Percentiles rank a stretch among this genome's conserved stretches.
phyloP scores from a whole-genome alignment of 2,888 invertebrate genomes.

The Caenorhabditis imperialis region DNA sequence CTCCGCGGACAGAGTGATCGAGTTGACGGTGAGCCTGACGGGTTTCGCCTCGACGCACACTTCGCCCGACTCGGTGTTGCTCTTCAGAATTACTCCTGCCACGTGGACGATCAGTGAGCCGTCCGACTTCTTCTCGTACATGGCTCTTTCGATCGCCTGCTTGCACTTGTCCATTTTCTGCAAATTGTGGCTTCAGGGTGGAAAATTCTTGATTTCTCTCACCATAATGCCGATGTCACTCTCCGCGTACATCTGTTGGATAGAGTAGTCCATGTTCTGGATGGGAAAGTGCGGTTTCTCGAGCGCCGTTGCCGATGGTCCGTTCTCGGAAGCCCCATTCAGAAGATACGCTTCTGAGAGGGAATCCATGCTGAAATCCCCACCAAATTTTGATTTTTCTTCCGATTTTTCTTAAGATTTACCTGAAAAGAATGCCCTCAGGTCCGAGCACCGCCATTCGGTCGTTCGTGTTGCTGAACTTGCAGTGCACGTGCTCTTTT shows the following conservation, averaged over 20 bases:
- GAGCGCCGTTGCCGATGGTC: conserved; percentile 78
- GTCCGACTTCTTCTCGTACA: conserved; percentile 76
- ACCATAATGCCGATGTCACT: conserved; percentile 56
- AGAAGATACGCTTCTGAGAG: conserved; percentile 69
- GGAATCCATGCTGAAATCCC: conserved; percentile 60
- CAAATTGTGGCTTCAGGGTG: too few relatives aligned
- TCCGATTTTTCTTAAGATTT: too few relatives aligned
- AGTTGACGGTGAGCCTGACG: conserved; percentile 78
- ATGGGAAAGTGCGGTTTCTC: conserved; percentile 78
- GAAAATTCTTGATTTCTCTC: neutral
- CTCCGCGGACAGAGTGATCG: conserved; percentile 75
- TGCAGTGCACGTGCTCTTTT: conserved; percentile 78
- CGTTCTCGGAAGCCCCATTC: conserved; percentile 51
- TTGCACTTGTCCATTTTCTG: conserved; percentile 74
- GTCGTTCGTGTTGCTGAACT: conserved; percentile 69
- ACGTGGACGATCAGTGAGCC: conserved; percentile 78
- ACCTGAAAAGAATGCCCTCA: conserved; percentile 74
- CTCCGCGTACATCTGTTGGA: conserved; percentile 74
- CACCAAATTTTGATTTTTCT: too few relatives aligned
- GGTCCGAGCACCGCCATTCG: conserved; percentile 71
- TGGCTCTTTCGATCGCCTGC: conserved; percentile 77
- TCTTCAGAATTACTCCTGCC: conserved; percentile 79
- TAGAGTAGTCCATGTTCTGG: conserved; percentile 77
- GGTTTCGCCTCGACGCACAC: conserved; percentile 79
- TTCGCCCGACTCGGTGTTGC: conserved; percentile 74